Evolutionary conservation across 2,888 invertebrate genomes (phyloP), one percentile per base, ranked within the genome.

Genomic region (Acanthosepion esculentum): DNA sequence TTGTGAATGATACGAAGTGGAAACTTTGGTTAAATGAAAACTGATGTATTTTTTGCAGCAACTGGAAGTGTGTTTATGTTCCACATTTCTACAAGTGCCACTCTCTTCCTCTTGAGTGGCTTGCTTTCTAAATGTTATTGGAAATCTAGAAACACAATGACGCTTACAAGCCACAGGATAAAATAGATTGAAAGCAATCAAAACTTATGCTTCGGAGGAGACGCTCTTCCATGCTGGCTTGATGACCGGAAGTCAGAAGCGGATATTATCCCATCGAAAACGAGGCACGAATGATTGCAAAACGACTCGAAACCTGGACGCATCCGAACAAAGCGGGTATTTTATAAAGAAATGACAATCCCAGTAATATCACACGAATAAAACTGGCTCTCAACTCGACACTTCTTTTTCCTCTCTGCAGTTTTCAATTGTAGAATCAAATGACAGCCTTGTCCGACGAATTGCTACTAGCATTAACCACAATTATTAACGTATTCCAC

Each of bases 141-240:
- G n/a, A n/a, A 78, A 78, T 78, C 78, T 15, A 33, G 78, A n/a
- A 12, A n/a, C n/a, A 78, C 78, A 78, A 78, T 78, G n/a, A 33
- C n/a, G 5, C 78, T 33, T 15, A 15, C 15, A 78, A 78, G 78
- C 78, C 78, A 78, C 78, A 78, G 78, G 78, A 78, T 12, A 78
- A 78, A 78, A 78, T 78, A 78, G 78, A 78, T 78, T 78, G 78
- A 78, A 78, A 78, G 78, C 78, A 78, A 78, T 78, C n/a, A n/a
- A 33, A 78, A 78, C 78, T 33, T 33, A 33, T 78, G 78, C 78
- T 78, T n/a, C 0, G n/a, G n/a, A 78, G 78, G 15, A 78, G n/a
- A 78, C 78, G n/a, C 12, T n/a, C 33, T 78, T 78, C 78, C n/a
- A 78, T 78, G 78, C 78, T 78, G 78, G 78, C 78, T 78, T 78